A percentile compares a stretch with the other conserved stretches of the same genome.
These are phyloP conservation scores for Heliothis subflexa DNA, from an alignment of 1,140 invertebrate species.

Conservation along the genomic window DNA sequence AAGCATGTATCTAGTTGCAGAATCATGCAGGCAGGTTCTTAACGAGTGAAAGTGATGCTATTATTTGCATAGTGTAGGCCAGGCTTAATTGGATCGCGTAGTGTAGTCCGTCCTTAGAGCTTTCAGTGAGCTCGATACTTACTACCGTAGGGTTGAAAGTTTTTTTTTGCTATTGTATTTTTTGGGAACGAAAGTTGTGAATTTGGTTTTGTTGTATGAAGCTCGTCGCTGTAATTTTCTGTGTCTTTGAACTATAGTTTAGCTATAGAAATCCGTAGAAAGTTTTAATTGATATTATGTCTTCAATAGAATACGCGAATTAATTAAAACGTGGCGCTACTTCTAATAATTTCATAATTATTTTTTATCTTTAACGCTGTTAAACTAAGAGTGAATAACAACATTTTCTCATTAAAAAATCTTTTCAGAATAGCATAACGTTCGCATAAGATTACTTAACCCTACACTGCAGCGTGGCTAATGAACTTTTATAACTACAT, in stretches of 20 bases:
- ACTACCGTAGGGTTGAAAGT: slow-evolving; percentile 58
- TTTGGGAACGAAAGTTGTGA: no score
- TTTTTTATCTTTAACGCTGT: background rate
- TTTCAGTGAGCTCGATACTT: slow-evolving; percentile 56
- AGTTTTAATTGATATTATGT: no score
- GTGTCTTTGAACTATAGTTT: no score
- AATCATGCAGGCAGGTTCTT: slow-evolving; percentile 23
- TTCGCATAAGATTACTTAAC: slow-evolving; percentile 13
- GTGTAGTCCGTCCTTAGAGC: slow-evolving; percentile 56
- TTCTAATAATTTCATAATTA: no score
- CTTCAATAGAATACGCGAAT: no score
- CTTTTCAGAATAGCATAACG: background rate
- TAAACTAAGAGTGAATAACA: no score
- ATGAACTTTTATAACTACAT: slow-evolving; percentile 20
- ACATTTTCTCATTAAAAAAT: background rate
- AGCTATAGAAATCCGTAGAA: no score
- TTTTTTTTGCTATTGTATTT: background rate
- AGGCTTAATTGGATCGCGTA: slow-evolving; percentile 72
- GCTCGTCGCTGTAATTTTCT: no score
- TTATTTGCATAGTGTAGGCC: slow-evolving; percentile 67
- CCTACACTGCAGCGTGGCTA: background rate
- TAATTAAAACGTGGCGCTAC: no score
- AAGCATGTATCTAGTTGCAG: background rate
- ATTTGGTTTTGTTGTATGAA: no score
- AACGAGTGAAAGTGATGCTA: slow-evolving; percentile 63